Evolutionary conservation across 2,888 invertebrate species (phyloP), one percentile per base, ranked within the genome.

Genomic region (Dicyrtoma fusca): DNA sequence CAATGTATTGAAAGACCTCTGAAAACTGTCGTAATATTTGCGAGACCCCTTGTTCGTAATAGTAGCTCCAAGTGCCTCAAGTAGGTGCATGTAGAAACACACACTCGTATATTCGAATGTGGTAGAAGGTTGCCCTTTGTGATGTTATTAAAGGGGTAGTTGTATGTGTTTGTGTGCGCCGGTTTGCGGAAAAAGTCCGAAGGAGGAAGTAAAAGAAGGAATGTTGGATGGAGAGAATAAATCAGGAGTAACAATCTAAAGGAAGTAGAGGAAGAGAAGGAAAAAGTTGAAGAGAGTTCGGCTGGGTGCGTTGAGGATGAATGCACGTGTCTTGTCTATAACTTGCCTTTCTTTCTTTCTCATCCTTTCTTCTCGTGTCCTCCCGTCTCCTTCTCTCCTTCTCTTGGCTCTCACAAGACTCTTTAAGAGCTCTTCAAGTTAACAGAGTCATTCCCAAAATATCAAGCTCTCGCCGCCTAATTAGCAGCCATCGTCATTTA

Each of bases 241-340:
- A 61, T 61, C 61, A 61, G 61, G 57, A 42, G 61, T 61, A 61
- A 61, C 61, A 61, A 61, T 61, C 61, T 61, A 59, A 51, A 51
- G 17, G 61, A 44, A 61, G 19, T 42, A 59, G 26, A 55, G 4
- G 26, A 59, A n/a, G n/a, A 26, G 44, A 44, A 21, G 17, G 17
- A 49, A 49, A 49, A 6, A 61, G 44, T 11, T 21, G 23, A 44
- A 17, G 21, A 44, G 21, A 61, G 59, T 13, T 8, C 13, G 57
- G 17, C n/a, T n/a, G 17, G 26, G 17, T 19, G 42, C 2, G n/a
- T 26, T 59, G 10, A n/a, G 34, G 2, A 26, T 34, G 26, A 4
- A 51, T 51, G 51, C 51, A 17, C 19, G 51, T 51, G 17, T 10
- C 45, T 11, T 51, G 13, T 45, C 45, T 45, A 45, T 13, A 45